These are phyloP conservation scores for Chromoteleia sp. DNA, from an alignment of 2,888 invertebrate species.

Conservation along the genomic window DNA sequence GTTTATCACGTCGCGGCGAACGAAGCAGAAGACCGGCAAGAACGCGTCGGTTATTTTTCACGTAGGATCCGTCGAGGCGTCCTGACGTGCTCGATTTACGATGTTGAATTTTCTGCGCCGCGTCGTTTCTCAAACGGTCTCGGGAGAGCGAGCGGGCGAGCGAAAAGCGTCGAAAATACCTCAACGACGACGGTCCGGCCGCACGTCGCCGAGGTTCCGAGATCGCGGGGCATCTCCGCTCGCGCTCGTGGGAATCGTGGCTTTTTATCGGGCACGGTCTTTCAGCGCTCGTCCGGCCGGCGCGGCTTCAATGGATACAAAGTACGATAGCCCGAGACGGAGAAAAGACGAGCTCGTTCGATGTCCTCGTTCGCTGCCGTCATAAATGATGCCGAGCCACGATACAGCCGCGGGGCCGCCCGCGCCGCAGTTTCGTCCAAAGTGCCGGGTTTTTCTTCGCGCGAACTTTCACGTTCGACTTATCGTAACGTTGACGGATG, in stretches of 20 bases:
- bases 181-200: conserved; percentile 70
- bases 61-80: conserved; percentile 42
- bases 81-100: conserved; percentile 58
- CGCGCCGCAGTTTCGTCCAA: conserved; percentile 19
- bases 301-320: conserved; percentile 57
- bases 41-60: conserved; percentile 49
- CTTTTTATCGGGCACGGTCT: conserved; percentile 76
- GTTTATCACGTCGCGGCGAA: too few species aligned
- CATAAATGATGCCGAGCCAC: conserved; percentile 50
- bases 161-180: conserved; percentile 62
- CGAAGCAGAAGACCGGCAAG: conserved; percentile 24
- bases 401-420: conserved; percentile 31
- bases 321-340: conserved; percentile 44
- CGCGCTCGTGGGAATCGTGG: conserved; percentile 77
- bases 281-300: conserved; percentile 46
- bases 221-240: conserved; percentile 72
- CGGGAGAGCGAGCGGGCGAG: conserved; percentile 1
- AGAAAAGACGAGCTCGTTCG: conserved; percentile 47
- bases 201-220: conserved; percentile 73
- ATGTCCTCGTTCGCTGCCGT: conserved; percentile 39
- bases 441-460: conserved; percentile 4
- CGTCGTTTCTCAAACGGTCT: conserved; percentile 52
- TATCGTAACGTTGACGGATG: conserved; percentile 24
- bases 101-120: conserved; percentile 39
- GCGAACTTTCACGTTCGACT: conserved; percentile 24